Evolutionary conservation across 2,797 vertebrate genomes (phyloP).

Genomic region (Acridotheres tristis): DNA sequence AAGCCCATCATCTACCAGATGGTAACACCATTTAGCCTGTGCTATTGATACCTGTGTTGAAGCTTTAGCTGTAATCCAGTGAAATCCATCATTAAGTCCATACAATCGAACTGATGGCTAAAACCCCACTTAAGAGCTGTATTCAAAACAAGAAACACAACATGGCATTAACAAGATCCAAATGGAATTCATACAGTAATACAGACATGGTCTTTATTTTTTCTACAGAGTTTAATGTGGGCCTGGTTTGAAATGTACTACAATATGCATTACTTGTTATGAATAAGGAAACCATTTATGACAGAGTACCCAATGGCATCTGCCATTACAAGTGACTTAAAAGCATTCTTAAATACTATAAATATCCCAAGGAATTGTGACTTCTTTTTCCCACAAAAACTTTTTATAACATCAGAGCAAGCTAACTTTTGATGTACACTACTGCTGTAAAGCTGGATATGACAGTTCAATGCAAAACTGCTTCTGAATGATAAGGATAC

Average conservation of each 20-base stretch:
- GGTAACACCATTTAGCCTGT: not conserved
- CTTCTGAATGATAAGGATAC: constrained; percentile 35
- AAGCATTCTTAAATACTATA: constrained; percentile 48
- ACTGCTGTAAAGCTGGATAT: not conserved
- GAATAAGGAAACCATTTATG: constrained; percentile 38
- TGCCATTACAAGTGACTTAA: constrained; percentile 30
- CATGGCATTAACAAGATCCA: constrained; percentile 19
- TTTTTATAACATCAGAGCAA: constrained; percentile 17
- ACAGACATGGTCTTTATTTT: not conserved
- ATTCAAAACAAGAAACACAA: constrained; percentile 4
- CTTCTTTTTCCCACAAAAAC: not conserved
- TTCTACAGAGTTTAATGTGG: not conserved
- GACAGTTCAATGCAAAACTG: not conserved
- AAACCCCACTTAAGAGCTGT: not conserved
- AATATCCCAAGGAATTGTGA: constrained; percentile 26
- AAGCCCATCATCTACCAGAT: not conserved
- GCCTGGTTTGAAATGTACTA: not conserved
- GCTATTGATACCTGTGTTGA: not conserved
- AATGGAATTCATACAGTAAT: not conserved
- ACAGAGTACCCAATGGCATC: constrained; percentile 33
- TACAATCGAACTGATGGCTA: not conserved
- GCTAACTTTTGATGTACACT: not conserved
- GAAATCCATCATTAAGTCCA: not conserved
- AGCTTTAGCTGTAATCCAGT: not conserved
- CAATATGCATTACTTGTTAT: not conserved